Evolutionary conservation across 2,888 invertebrate species (phyloP), one percentile per base, ranked within the genome.

Genomic region (Heliconius hortense): DNA sequence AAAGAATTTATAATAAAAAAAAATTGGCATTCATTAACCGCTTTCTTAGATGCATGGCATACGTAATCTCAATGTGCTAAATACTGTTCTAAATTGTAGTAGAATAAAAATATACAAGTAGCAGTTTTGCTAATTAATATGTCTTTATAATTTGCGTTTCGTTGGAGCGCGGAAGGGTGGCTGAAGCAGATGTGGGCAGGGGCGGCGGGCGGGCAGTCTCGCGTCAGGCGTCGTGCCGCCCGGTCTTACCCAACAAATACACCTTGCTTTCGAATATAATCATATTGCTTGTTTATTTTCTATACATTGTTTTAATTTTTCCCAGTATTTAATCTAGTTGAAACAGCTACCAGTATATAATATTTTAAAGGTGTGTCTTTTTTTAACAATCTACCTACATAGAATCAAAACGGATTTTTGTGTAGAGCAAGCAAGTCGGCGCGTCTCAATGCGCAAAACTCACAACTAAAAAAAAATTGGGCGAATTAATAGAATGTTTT

Each of bases 401-500:
- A 77, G 53, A 77, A 80, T 77, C 79, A 79, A 83, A 87, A 84
- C 86, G 87, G 88, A 83, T 87, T 88, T 84, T 86, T 84, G 82
- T 85, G 81, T 83, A 83, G 83, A 84, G 81, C 81, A 81, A 85
- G 82, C 84, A 86, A 87, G 88, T 84, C 90, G 88, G 90, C 93
- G 92, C 93, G 89, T 85, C 87, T 85, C 88, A 88, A 90, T 94
- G 93, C 93, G 93, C 93, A 93, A 90, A 90, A 88, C 90, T 87
- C 87, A 84, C 84, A 82, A 87, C 75, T 72, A 63, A 76, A 74
- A 39, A 76, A 78, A 78, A 79, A 75, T 75, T 78, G 48, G 75
- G 67, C 70, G 60, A 77, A 76, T 77, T 77, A 68, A 62, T 71
- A 68, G 63, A 39, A 72, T 75, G 18, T 67, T 72, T 66, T 62